Percentiles rank a stretch among this genome's conserved stretches.
Evolutionary conservation across 2,113 vertebrate species (phyloP).

Genomic region (Enhydra lutris): DNA sequence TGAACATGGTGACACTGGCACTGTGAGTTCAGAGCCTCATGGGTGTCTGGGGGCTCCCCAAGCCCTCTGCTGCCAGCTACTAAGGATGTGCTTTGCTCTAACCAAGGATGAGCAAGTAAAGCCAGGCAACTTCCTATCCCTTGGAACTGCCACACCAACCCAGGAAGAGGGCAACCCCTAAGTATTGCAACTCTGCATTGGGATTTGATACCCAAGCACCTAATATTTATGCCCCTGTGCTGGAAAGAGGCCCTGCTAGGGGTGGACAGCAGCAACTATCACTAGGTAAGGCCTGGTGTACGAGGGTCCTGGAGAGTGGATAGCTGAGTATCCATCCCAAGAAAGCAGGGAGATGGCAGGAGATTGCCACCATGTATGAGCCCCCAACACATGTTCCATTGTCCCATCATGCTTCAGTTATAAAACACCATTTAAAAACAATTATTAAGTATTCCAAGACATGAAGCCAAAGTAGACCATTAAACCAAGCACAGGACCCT

Average conservation of each 20-base stretch:
- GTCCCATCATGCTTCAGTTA: neutral
- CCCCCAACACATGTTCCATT: neutral
- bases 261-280: neutral
- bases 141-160: neutral
- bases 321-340: neutral
- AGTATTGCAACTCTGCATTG: neutral
- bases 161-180: neutral
- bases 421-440: neutral
- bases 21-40: neutral
- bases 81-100: neutral
- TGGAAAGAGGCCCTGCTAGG: neutral
- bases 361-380: neutral
- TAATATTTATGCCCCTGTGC: neutral
- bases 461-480: neutral
- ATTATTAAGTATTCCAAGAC: neutral
- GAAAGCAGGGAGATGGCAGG: neutral
- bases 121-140: neutral
- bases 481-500: neutral
- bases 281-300: neutral
- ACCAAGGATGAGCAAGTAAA: neutral
- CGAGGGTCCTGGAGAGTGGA: neutral
- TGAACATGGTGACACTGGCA: neutral
- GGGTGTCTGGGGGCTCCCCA: neutral
- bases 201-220: neutral
- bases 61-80: neutral